phyloP scores from a whole-genome alignment of 2,113 vertebrate genomes.

The Aptenodytes forsteri region DNA sequence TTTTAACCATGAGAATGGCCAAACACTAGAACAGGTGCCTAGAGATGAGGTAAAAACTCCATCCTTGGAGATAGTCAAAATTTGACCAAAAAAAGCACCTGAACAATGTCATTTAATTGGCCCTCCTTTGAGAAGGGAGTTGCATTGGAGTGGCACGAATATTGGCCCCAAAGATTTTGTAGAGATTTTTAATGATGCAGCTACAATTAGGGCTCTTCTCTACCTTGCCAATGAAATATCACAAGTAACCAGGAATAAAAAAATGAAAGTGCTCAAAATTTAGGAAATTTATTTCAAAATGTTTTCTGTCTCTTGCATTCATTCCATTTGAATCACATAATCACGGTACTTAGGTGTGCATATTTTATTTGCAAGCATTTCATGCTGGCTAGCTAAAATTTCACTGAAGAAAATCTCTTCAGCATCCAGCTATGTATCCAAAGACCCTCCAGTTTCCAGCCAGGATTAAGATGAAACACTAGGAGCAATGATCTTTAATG shows the following conservation, averaged over 20 bases:
- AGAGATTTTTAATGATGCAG: background rate
- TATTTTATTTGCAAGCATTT: background rate
- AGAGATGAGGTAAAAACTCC: background rate
- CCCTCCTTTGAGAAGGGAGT: background rate
- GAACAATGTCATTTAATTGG: background rate
- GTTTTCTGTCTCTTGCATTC: background rate
- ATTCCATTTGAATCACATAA: background rate
- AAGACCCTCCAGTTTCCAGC: background rate
- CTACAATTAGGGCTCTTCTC: background rate
- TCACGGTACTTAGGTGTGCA: background rate
- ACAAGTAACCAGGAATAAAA: background rate
- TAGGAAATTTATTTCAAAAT: background rate
- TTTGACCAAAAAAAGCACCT: background rate
- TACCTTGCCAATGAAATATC: background rate
- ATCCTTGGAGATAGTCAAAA: background rate
- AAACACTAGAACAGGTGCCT: background rate
- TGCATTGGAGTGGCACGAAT: background rate
- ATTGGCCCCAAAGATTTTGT: background rate
- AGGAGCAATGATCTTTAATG: conserved; percentile 20
- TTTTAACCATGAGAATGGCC: background rate
- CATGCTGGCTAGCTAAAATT: background rate
- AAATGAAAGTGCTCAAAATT: background rate
- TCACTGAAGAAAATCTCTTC: background rate
- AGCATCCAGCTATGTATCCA: background rate
- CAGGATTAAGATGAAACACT: background rate